These are phyloP conservation scores for Sebastes trivittatus DNA, from an alignment of 2,797 vertebrate genomes.

Conservation along the genomic window DNA sequence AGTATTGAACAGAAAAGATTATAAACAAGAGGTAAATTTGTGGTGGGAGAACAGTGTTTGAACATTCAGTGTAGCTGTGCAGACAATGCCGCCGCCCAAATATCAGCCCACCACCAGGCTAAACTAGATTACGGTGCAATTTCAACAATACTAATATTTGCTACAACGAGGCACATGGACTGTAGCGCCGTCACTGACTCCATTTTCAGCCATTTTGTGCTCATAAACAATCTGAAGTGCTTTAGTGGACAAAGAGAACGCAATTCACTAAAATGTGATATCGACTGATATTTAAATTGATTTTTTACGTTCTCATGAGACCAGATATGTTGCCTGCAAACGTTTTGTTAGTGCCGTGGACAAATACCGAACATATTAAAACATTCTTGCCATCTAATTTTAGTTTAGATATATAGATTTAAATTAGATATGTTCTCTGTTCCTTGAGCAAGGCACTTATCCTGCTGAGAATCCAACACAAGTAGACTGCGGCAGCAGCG, in stretches of 20 bases:
- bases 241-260: constrained; percentile 11
- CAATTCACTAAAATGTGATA: background rate
- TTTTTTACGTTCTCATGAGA: background rate
- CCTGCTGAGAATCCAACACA: background rate
- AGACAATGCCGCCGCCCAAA: constrained; percentile 53
- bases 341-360: background rate
- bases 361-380: background rate
- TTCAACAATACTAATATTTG: constrained; percentile 66
- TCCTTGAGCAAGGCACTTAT: background rate
- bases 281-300: background rate
- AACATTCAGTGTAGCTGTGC: constrained; percentile 55
- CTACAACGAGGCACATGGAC: constrained; percentile 50
- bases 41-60: constrained; percentile 65
- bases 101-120: constrained; percentile 64
- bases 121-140: constrained; percentile 64
- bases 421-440: background rate
- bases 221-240: constrained; percentile 30
- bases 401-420: background rate
- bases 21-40: constrained; percentile 64
- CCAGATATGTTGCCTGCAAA: background rate
- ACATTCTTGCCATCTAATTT: background rate
- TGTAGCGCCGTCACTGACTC: constrained; percentile 40
- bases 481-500: background rate
- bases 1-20: constrained; percentile 51
- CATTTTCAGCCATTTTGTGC: constrained; percentile 57